A percentile compares a stretch with the other conserved stretches of the same genome.
These are phyloP conservation scores for Coecobrya sp. DNA, from an alignment of 2,888 invertebrate genomes.

Conservation along the genomic window DNA sequence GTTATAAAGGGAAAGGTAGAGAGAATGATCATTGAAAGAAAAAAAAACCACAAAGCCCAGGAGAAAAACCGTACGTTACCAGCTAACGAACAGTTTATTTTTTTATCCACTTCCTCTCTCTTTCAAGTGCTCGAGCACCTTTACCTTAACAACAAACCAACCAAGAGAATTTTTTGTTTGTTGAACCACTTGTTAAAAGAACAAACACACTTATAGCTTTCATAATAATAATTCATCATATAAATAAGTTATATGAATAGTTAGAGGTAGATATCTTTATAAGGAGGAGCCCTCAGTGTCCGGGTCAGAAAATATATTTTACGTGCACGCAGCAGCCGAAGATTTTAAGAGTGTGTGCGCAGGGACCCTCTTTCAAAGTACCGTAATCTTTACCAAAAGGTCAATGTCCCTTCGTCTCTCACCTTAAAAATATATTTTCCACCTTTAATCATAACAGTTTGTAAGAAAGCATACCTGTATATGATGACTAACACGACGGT, in stretches of 20 bases:
- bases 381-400: constrained; percentile 82
- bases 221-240: too few relatives aligned
- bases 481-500: constrained; percentile 1
- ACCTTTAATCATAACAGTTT: constrained; percentile 5
- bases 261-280: too few relatives aligned
- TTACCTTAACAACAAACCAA: too few relatives aligned
- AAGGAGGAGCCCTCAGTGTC: constrained; percentile 67
- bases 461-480: not conserved
- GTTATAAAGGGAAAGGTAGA: not conserved
- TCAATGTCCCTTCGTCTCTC: constrained; percentile 83
- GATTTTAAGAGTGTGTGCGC: constrained; percentile 74
- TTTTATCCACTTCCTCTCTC: not conserved
- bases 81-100: not conserved
- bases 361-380: constrained; percentile 82
- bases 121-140: not conserved
- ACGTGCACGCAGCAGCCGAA: too few relatives aligned
- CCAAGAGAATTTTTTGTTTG: too few relatives aligned
- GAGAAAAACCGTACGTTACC: constrained; percentile 10
- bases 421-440: not conserved
- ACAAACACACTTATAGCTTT: too few relatives aligned
- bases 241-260: too few relatives aligned
- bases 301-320: constrained; percentile 68
- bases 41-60: not conserved
- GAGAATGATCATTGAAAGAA: not conserved
- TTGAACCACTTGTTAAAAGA: not conserved